Conservation (phyloP, 2,888 invertebrate species). For the Incurvaria masculella region DNA sequence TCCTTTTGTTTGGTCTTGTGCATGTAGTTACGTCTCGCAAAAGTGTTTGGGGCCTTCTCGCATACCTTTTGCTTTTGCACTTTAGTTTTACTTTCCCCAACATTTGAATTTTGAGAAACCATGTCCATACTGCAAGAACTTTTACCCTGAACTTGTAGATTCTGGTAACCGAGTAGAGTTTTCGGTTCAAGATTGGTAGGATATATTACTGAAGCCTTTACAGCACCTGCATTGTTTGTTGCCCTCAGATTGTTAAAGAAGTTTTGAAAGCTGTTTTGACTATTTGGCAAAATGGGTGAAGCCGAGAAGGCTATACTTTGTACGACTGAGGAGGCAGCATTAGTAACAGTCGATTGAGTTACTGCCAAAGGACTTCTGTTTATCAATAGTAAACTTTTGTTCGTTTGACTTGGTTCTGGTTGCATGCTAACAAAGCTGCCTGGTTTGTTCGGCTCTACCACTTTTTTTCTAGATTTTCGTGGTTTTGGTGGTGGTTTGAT, state of each 20-base stretch:
- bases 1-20: conserved; percentile 39
- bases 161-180: neutral
- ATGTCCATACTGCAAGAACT: too few relatives aligned
- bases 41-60: conserved; percentile 38
- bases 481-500: too few relatives aligned
- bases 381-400: too few relatives aligned
- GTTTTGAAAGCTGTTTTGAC: conserved; percentile 16
- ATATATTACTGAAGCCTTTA: neutral
- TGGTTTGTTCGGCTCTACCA: neutral
- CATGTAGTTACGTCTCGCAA: conserved; percentile 42
- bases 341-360: neutral
- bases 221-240: conserved; percentile 28
- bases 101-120: too few relatives aligned
- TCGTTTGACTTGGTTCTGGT: neutral
- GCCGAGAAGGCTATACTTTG: conserved; percentile 18
- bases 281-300: conserved; percentile 4
- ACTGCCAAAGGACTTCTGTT: too few relatives aligned
- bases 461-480: neutral
- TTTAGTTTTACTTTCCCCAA: too few relatives aligned
- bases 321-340: conserved; percentile 11
- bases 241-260: conserved; percentile 33
- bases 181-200: neutral
- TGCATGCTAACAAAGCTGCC: neutral
- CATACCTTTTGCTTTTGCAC: conserved; percentile 23
- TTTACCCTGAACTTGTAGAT: neutral